These are phyloP conservation scores for Cancer borealis DNA, from an alignment of 2,888 invertebrate species.

Conservation along the genomic window DNA sequence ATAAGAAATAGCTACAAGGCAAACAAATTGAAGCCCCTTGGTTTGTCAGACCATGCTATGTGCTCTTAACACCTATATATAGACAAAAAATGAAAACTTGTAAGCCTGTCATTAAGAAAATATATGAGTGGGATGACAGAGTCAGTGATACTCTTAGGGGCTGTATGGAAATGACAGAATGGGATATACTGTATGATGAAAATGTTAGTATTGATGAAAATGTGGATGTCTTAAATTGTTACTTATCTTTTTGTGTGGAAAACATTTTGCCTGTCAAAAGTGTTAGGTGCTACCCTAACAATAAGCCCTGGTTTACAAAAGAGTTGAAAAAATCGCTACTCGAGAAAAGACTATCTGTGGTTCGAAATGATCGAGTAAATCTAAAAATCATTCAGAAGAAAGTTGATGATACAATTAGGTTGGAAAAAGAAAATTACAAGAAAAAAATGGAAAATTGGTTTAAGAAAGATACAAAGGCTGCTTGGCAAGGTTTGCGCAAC, in stretches of 20 bases:
- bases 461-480: conserved; percentile 32
- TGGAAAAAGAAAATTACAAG: conserved; percentile 29
- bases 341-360: background rate
- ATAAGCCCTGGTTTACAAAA: conserved; percentile 18
- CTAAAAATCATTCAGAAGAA: background rate
- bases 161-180: conserved; percentile 18
- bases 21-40: background rate
- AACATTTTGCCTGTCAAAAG: conserved; percentile 45
- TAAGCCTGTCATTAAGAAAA: conserved; percentile 3
- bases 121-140: conserved; percentile 34
- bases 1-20: background rate
- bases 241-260: conserved; percentile 44
- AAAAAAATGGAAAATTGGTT: conserved; percentile 37
- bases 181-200: conserved; percentile 32
- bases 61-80: background rate
- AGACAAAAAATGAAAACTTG: conserved; percentile 12
- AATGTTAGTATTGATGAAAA: conserved; percentile 27
- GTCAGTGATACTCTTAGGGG: conserved; percentile 26
- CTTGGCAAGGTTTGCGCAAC: conserved; percentile 33
- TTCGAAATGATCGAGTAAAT: conserved; percentile 20
- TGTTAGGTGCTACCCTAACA: background rate
- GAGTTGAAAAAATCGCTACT: background rate
- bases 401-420: background rate
- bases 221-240: conserved; percentile 42
- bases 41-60: conserved; percentile 43